phyloP scores from a whole-genome alignment of 1,140 invertebrate species.

The Diorhabda carinulata region DNA sequence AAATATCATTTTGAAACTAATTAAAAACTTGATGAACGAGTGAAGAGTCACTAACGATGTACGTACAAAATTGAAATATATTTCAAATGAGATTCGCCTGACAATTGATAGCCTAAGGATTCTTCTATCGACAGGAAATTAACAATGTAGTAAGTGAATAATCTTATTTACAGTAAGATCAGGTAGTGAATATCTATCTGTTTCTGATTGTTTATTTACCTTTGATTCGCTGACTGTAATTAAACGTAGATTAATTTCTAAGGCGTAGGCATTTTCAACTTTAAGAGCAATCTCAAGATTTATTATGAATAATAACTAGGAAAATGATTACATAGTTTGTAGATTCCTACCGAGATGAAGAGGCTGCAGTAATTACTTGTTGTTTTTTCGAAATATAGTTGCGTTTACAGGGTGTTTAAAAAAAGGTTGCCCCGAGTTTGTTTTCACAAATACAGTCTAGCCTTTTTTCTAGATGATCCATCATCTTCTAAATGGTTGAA shows the following conservation, averaged over 20 bases:
- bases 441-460: too few species aligned
- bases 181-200: constrained; percentile 10
- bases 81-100: not conserved
- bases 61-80: too few species aligned
- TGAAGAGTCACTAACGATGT: too few species aligned
- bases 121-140: constrained; percentile 11
- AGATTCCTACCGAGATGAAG: not conserved
- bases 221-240: constrained; percentile 3
- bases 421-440: too few species aligned
- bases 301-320: constrained; percentile 5
- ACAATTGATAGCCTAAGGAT: not conserved
- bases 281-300: constrained; percentile 3
- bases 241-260: constrained; percentile 4
- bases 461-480: too few species aligned
- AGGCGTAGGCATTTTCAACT: constrained; percentile 4
- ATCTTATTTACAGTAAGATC: constrained; percentile 5
- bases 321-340: constrained; percentile 4
- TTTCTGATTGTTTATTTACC: constrained; percentile 15
- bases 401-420: too few species aligned
- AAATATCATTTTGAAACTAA: too few species aligned
- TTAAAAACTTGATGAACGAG: too few species aligned
- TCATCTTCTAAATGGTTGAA: too few species aligned
- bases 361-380: not conserved
- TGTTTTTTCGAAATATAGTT: too few species aligned
- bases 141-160: constrained; percentile 2